Evolutionary conservation across 2,797 vertebrate species (phyloP).

Genomic region (Choloepus didactylus): DNA sequence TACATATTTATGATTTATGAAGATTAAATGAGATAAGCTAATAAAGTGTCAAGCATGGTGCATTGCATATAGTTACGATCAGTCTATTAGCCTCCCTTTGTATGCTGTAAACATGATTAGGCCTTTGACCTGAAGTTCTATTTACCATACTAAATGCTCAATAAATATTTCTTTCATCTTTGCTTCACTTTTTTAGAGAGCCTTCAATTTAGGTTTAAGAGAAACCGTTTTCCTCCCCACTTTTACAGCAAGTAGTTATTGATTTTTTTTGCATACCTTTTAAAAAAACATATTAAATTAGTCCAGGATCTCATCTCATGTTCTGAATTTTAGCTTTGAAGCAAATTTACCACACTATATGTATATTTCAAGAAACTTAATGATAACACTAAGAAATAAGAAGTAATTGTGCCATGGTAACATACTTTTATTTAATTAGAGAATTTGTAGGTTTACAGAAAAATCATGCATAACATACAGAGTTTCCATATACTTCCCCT

Average conservation of each 20-base stretch:
- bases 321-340: constrained; percentile 56
- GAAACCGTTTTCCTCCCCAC: constrained; percentile 51
- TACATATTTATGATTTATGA: neutral
- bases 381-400: constrained; percentile 58
- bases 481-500: no score
- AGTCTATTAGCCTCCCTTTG: neutral
- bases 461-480: no score
- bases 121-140: neutral
- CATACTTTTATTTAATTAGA: neutral
- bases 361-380: constrained; percentile 49
- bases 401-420: neutral
- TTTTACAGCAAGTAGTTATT: constrained; percentile 59
- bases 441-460: no score
- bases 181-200: constrained; percentile 46
- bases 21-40: neutral
- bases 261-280: constrained; percentile 60
- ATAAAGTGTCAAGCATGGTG: neutral
- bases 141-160: neutral
- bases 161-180: constrained; percentile 41
- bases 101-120: constrained; percentile 11
- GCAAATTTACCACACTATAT: neutral
- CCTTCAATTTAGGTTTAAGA: constrained; percentile 56
- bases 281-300: constrained; percentile 62
- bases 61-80: neutral
- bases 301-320: neutral